A percentile compares a stretch with the other conserved stretches of the same genome.
These are phyloP conservation scores for Athetis lepigone DNA, from an alignment of 2,888 invertebrate species.

Conservation along the genomic window DNA sequence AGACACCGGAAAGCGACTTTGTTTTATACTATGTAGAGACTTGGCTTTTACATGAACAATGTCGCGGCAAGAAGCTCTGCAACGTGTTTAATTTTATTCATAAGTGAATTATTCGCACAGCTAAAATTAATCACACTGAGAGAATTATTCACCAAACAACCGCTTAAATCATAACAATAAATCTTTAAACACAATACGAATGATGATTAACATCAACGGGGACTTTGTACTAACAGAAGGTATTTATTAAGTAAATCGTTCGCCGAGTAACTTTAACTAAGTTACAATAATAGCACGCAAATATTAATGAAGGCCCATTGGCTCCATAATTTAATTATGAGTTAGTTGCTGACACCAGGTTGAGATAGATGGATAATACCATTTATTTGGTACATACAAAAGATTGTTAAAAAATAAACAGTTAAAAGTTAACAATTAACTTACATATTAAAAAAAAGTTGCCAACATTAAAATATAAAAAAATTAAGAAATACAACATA, in stretches of 20 bases:
- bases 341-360: not conserved
- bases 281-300: conserved; percentile 24
- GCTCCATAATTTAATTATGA: not conserved
- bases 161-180: not conserved
- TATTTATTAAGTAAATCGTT: conserved; percentile 15
- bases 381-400: too few relatives aligned
- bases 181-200: conserved; percentile 4
- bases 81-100: not conserved
- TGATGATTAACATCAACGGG: not conserved
- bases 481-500: too few relatives aligned
- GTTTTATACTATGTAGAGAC: too few relatives aligned
- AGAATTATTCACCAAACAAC: not conserved
- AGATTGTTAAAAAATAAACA: too few relatives aligned
- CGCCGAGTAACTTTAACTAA: not conserved
- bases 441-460: too few relatives aligned
- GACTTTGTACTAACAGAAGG: not conserved
- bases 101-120: not conserved
- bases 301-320: conserved; percentile 22
- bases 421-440: too few relatives aligned
- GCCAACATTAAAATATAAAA: too few relatives aligned
- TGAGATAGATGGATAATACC: too few relatives aligned
- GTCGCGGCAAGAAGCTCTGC: not conserved
- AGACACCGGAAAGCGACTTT: too few relatives aligned
- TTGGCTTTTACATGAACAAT: not conserved
- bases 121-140: not conserved